These are phyloP conservation scores for Habroteleia sp. DNA, from an alignment of 2,888 invertebrate genomes.

Conservation along the genomic window DNA sequence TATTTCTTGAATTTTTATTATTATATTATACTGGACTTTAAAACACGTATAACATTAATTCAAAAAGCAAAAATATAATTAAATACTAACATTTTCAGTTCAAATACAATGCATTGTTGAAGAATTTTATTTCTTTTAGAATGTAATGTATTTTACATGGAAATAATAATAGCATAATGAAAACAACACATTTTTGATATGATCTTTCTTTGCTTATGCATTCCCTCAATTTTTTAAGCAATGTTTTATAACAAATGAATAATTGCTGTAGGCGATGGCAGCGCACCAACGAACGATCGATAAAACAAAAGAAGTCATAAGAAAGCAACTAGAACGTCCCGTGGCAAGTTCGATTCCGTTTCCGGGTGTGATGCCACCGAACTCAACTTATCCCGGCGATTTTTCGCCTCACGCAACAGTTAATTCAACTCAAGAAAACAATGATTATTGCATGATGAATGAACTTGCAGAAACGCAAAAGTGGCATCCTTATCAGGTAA, in stretches of 20 bases:
- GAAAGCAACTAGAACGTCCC: slow-evolving; percentile 73
- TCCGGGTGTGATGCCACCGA: slow-evolving; percentile 63
- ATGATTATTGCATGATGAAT: slow-evolving; percentile 68
- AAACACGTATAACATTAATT: too few species aligned
- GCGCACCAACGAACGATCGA: slow-evolving; percentile 74
- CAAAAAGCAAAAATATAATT: too few species aligned
- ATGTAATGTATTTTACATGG: too few species aligned
- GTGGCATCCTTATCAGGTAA: slow-evolving; percentile 80
- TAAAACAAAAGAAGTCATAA: slow-evolving; percentile 75
- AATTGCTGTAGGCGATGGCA: slow-evolving; percentile 68
- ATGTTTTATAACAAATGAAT: slow-evolving; percentile 21
- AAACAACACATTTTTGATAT: neutral
- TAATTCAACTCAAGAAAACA: slow-evolving; percentile 62
- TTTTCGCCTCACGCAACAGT: slow-evolving; percentile 66
- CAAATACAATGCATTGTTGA: too few species aligned
- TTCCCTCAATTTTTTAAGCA: too few species aligned
- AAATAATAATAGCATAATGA: too few species aligned
- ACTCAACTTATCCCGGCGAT: slow-evolving; percentile 67
- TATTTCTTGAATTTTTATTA: too few species aligned
- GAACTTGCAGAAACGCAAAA: slow-evolving; percentile 78
- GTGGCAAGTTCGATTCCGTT: slow-evolving; percentile 65
- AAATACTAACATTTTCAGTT: too few species aligned
- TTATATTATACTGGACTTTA: too few species aligned
- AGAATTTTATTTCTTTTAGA: too few species aligned
- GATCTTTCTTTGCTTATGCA: too few species aligned